These are phyloP conservation scores for Acropternis orthonyx DNA, from an alignment of 2,797 vertebrate species.

Conservation along the genomic window DNA sequence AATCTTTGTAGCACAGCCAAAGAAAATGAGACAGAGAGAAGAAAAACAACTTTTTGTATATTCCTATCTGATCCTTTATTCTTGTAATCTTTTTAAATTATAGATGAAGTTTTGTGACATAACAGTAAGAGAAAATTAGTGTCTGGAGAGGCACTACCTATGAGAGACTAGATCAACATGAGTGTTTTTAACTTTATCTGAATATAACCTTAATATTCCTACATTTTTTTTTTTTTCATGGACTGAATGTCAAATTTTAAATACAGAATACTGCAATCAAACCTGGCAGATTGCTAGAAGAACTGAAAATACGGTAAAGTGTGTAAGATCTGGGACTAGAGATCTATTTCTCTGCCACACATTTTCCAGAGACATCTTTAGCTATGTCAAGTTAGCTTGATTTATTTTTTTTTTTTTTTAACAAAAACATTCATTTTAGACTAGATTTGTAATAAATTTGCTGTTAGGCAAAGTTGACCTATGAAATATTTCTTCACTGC, in stretches of 20 bases:
- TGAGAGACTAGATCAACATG: not conserved
- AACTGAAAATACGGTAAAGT: not conserved
- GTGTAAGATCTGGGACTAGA: not conserved
- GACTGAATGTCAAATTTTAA: not conserved
- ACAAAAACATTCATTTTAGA: not conserved
- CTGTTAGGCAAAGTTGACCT: not conserved
- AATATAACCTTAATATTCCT: not conserved
- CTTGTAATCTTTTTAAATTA: not conserved
- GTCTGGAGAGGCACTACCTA: not conserved
- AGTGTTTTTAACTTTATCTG: not conserved
- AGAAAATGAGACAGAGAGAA: not conserved
- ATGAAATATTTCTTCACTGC: not conserved
- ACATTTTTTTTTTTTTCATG: not conserved
- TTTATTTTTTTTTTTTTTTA: not conserved
- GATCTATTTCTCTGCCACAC: not conserved
- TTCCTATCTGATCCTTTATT: not conserved
- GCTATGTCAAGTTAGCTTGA: not conserved
- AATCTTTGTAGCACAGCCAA: not conserved
- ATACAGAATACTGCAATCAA: not conserved
- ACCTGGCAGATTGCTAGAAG: not conserved
- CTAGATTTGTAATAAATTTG: not conserved
- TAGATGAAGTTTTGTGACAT: not conserved
- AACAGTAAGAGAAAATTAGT: not conserved
- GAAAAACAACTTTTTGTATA: not conserved
- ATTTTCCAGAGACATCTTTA: not conserved